Conservation (phyloP, 2,113 vertebrate genomes). For the Geococcyx californianus region DNA sequence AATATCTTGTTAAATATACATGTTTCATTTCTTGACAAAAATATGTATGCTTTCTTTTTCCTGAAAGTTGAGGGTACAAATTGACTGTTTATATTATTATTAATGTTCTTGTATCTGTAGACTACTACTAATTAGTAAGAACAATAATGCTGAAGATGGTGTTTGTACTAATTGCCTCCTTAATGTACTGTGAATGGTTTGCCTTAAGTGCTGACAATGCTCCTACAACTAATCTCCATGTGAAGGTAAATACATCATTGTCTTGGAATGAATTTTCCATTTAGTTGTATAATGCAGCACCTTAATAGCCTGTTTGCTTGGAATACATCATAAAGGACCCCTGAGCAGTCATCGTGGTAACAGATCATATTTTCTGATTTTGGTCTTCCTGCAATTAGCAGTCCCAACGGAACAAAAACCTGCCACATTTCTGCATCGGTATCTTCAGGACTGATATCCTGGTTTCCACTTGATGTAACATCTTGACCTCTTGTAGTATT, state of each 20-base stretch:
- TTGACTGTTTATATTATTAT: constrained; percentile 54
- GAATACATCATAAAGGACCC: constrained; percentile 9
- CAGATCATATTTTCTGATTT: neutral
- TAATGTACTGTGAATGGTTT: constrained; percentile 67
- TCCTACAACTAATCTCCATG: constrained; percentile 54
- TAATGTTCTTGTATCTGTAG: constrained; percentile 42
- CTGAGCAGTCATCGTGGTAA: neutral
- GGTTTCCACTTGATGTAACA: neutral
- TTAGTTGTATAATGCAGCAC: constrained; percentile 37
- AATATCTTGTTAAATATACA: constrained; percentile 46
- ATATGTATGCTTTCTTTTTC: constrained; percentile 22
- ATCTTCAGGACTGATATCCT: neutral
- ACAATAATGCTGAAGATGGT: constrained; percentile 66
- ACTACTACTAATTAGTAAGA: constrained; percentile 71
- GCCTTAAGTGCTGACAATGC: constrained; percentile 73
- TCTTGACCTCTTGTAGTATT: neutral
- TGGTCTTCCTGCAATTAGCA: neutral
- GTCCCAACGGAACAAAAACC: neutral
- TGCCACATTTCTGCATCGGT: neutral
- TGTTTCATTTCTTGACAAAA: neutral
- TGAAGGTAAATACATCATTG: constrained; percentile 64
- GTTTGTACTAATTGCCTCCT: constrained; percentile 68
- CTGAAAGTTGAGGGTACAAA: constrained; percentile 26
- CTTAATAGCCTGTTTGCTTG: constrained; percentile 31
- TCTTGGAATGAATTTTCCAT: constrained; percentile 54